Base-by-base conservation (phyloP, 1,140 invertebrate species). In the Ips typographus region DNA sequence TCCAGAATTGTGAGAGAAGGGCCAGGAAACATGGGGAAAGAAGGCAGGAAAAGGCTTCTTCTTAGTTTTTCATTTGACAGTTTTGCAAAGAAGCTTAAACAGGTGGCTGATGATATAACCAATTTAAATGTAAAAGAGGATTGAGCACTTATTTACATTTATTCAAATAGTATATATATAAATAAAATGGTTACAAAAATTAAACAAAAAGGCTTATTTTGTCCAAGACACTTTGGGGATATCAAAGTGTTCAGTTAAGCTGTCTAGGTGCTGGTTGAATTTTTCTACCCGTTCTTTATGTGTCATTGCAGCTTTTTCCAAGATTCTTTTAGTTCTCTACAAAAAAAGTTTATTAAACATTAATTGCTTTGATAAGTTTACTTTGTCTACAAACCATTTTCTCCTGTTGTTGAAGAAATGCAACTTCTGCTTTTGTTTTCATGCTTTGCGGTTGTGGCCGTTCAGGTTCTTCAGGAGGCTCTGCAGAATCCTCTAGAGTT, bases 181-280 rank as follows among this genome's bases (percentile, higher is more conserved):
- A 59, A 8, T 40, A 41, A 59, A 6, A 59, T 55, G 37, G 6
- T 55, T 1, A 55, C 5, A 38, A 55, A 55, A 37, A 7, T 22
- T 5, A 55, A 6, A 59, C n/a, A 42, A 42, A n/a, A 3, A 42
- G 4, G 2, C 22, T 89, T 89, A 98, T 84, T 98, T 98, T 0
- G 96, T 98, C 96, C 96, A 98, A 65, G 93, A 96, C 59, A 98
- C 96, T 90, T 98, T 98, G 0, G 95, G 95, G 77, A 98, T 98
- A 83, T 98, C 96, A 83, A 97, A 98, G 83, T 98, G 95, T 82
- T 98, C 96, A 2, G 95, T 96, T 3, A 98, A 84, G 71, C 89
- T 92, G 77, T 98, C 95, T 59, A 98, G 82, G 77, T 97, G 94
- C 73, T 92, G 88, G 80, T 98, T 98, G 77, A 98, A 98, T 79